phyloP scores from a whole-genome alignment of 2,113 vertebrate species.

The Lepisosteus oculatus region DNA sequence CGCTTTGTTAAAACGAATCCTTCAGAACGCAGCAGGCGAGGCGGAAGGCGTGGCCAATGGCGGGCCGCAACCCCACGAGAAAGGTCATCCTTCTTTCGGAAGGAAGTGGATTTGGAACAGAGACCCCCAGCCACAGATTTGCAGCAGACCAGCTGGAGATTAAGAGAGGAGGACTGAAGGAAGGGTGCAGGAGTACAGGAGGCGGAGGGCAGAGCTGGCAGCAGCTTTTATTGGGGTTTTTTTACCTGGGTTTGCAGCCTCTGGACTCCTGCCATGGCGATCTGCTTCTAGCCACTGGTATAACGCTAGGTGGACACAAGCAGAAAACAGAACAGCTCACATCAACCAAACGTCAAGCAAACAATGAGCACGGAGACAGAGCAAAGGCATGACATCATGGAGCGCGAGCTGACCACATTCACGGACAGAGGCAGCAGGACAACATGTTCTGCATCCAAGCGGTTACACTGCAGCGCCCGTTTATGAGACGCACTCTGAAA shows the following conservation, averaged over 20 bases:
- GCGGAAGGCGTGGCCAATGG: no score
- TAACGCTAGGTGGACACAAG: slow-evolving; percentile 82
- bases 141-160: neutral
- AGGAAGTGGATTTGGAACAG: neutral
- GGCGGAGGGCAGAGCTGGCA: neutral
- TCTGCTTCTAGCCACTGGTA: slow-evolving; percentile 93
- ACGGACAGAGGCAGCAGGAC: no score
- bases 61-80: no score
- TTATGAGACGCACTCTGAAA: no score
- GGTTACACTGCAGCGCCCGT: no score
- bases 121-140: neutral
- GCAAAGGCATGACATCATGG: no score
- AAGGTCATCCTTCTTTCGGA: no score
- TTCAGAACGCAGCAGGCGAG: no score
- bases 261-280: slow-evolving; percentile 82
- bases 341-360: slow-evolving; percentile 55
- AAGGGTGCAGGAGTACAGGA: neutral
- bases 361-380: slow-evolving; percentile 18
- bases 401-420: no score
- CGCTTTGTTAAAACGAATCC: no score
- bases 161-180: neutral
- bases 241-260: slow-evolving; percentile 83
- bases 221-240: slow-evolving; percentile 25
- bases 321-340: slow-evolving; percentile 65
- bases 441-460: no score